Percentiles rank a stretch among this genome's conserved stretches.
These are phyloP conservation scores for Drosophila mauritiana DNA, from an alignment of 1,140 invertebrate species.

Conservation along the genomic window DNA sequence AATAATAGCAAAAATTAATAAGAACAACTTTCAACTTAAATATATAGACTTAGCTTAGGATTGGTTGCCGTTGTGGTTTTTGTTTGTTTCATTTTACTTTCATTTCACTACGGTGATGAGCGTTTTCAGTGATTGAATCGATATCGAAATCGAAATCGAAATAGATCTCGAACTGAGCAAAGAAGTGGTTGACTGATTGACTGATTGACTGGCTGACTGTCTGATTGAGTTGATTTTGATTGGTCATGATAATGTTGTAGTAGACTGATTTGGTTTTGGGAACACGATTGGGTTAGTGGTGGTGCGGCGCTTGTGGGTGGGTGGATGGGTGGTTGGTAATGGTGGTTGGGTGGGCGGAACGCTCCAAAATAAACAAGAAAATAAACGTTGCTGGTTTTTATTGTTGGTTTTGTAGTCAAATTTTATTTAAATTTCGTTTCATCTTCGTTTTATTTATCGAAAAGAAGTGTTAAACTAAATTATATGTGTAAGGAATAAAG, in stretches of 20 bases:
- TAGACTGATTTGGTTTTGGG: conserved; percentile 47
- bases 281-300: conserved; percentile 49
- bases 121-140: conserved; percentile 74
- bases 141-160: conserved; percentile 11
- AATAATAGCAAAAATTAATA: conserved; percentile 74
- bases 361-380: conserved; percentile 56
- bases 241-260: conserved; percentile 77
- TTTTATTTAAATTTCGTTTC: conserved; percentile 60
- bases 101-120: conserved; percentile 51
- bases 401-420: conserved; percentile 35
- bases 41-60: conserved; percentile 65
- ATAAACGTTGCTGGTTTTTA: conserved; percentile 30
- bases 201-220: conserved; percentile 33
- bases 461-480: conserved; percentile 57
- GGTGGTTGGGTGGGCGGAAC: conserved; percentile 10
- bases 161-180: conserved; percentile 38
- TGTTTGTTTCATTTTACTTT: conserved; percentile 19
- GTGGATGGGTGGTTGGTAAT: conserved; percentile 22
- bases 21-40: conserved; percentile 78
- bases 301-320: conserved; percentile 40
- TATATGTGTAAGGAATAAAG: conserved; percentile 59
- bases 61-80: conserved; percentile 46
- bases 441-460: conserved; percentile 58
- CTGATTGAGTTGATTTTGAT: conserved; percentile 63
- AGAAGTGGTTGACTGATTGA: conserved; percentile 42